phyloP scores from a whole-genome alignment of 2,888 invertebrate genomes.

The Xestia c-nigrum region DNA sequence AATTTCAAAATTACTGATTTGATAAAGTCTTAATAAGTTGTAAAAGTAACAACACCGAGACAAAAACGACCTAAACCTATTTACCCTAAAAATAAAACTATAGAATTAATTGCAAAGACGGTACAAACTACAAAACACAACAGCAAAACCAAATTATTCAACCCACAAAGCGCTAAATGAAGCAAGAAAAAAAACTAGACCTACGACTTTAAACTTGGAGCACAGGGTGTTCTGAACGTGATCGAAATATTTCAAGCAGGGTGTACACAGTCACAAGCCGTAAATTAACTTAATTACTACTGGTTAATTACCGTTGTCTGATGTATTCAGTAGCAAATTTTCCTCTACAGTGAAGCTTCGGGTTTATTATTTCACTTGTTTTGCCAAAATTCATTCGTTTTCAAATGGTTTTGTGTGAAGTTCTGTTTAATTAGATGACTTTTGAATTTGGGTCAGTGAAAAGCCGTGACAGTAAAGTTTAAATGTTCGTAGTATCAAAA shows the following conservation, averaged over 20 bases:
- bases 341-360: constrained; percentile 23
- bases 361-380: constrained; percentile 41
- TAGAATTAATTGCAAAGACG: not conserved
- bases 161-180: constrained; percentile 16
- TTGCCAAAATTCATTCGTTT: constrained; percentile 44
- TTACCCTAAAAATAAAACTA: not conserved
- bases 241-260: constrained; percentile 54
- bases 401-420: constrained; percentile 4
- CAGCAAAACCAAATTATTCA: constrained; percentile 27
- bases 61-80: not conserved
- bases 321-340: constrained; percentile 58
- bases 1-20: not conserved
- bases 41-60: not conserved
- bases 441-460: not conserved
- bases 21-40: not conserved
- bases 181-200: constrained; percentile 29
- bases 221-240: constrained; percentile 52
- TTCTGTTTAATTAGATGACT: not conserved
- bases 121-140: constrained; percentile 13
- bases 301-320: constrained; percentile 60
- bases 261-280: constrained; percentile 48
- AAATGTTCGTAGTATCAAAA: not conserved
- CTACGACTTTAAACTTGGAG: constrained; percentile 55
- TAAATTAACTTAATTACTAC: constrained; percentile 64
- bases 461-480: not conserved